Evolutionary conservation across 2,113 vertebrate species (phyloP).

Genomic region (Nansenia antarctica): DNA sequence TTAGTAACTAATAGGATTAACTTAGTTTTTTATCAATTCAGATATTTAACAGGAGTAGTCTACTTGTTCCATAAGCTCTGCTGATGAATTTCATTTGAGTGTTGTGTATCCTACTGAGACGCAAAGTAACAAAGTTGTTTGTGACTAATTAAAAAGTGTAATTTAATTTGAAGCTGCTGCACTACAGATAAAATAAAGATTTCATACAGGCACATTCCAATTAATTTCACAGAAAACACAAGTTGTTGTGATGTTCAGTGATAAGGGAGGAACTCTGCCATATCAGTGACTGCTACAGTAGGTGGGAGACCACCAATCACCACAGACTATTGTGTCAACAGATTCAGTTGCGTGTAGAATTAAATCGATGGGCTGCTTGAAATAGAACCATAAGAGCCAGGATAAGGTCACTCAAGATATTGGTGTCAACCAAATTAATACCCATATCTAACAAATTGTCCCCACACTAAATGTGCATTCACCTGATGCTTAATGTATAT

Average conservation of each 20-base stretch:
- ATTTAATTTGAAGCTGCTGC: conserved; percentile 38
- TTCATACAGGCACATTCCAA: conserved; percentile 27
- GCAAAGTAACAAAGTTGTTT: conserved; percentile 16
- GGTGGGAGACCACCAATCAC: not conserved
- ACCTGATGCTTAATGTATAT: not conserved
- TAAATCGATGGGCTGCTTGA: too few species aligned
- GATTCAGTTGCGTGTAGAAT: not conserved
- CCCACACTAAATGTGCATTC: not conserved
- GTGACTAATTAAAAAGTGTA: conserved; percentile 43
- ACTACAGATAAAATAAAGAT: conserved; percentile 22
- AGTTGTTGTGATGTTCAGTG: not conserved
- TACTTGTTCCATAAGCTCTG: not conserved
- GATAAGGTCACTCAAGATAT: not conserved
- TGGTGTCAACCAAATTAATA: not conserved
- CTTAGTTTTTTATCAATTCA: not conserved
- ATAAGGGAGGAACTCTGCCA: not conserved
- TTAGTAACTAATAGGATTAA: not conserved
- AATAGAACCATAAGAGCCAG: too few species aligned
- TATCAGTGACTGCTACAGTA: not conserved
- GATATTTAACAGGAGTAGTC: conserved; percentile 1
- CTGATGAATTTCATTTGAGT: conserved; percentile 6
- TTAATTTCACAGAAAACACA: conserved; percentile 4
- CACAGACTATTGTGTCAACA: not conserved
- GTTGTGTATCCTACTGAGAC: not conserved
- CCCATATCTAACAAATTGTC: not conserved